Percentiles rank a stretch among this genome's conserved stretches.
Conservation (phyloP, 2,113 vertebrate genomes). For the Apteryx mantelli region DNA sequence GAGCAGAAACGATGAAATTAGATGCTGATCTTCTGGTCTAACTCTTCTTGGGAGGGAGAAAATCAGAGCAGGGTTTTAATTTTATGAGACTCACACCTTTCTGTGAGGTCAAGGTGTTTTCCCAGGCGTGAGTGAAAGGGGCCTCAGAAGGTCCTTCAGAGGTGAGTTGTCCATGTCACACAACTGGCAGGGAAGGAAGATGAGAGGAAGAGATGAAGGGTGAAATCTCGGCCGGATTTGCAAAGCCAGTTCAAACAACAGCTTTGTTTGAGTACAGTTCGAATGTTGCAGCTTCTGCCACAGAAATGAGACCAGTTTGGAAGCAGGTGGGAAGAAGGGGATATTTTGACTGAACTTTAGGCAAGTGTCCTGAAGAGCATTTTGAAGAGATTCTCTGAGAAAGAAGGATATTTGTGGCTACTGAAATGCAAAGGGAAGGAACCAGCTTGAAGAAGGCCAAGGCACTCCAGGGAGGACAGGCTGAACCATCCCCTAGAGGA, state of each 20-base stretch:
- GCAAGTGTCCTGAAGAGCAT: neutral
- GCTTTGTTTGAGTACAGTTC: neutral
- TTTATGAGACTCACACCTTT: neutral
- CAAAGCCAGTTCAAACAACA: neutral
- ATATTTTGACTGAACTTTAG: neutral
- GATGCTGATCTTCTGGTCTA: constrained; percentile 33
- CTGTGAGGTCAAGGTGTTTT: neutral
- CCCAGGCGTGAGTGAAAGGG: neutral
- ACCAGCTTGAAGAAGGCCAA: neutral
- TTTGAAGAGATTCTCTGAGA: neutral
- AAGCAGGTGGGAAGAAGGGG: neutral
- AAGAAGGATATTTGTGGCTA: neutral
- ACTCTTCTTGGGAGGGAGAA: neutral
- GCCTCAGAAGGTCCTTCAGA: neutral
- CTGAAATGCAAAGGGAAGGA: neutral
- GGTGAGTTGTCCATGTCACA: neutral
- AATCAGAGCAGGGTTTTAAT: neutral
- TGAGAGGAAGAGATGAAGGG: neutral
- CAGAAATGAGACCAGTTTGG: neutral
- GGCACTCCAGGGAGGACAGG: neutral
- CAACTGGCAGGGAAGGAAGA: neutral
- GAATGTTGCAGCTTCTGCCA: neutral
- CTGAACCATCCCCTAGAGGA: neutral
- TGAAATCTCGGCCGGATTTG: neutral
- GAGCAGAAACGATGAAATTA: constrained; percentile 20